Base-by-base conservation (phyloP, 2,113 vertebrate species). In the Saccopteryx bilineata region DNA sequence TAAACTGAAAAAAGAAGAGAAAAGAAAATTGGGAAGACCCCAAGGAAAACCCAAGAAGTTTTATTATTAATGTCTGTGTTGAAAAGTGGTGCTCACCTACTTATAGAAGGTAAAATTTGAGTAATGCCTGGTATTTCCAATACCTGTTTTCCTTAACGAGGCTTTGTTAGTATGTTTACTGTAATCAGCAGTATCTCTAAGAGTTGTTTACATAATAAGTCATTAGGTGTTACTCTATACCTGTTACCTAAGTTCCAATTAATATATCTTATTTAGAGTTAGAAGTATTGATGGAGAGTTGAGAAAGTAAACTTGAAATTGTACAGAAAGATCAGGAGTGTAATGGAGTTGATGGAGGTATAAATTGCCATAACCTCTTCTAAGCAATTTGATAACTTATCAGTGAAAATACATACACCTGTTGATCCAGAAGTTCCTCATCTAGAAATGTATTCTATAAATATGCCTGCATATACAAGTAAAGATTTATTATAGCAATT, bases 1-100 rank as follows among this genome's bases (percentile, higher is more conserved):
- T 97, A 98, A 98, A 91, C 69, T 97, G 33, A 98, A 97, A 90
- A 99, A 74, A 97, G 99, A 99, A 97, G 97, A 65, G 15, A 99
- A 99, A 96, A 99, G 97, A 96, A 97, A 97, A 95, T 96, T 91
- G 96, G 87, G 86, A 95, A 95, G 71, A 97, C 86, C 89, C 50
- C 92, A 76, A 95, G 92, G 87, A 96, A 98, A 76, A 90, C 88
- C 95, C 50, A 96, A 92, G 39, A 97, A 94, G 58, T 96, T 96
- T 96, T 90, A 93, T 89, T 82, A 80, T 68, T 97, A 94, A 94
- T 84, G 15, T 54, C 31, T 39, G 5, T 74, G 11, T 56, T 74
- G 66, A 82, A 93, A 66, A 82, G 39, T 63, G 72, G 46, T 76
- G 63, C 31, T 28, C 63, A 18, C 19, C 50, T 81, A 31, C 79